These are phyloP conservation scores for Scolopax rusticola DNA, from an alignment of 2,797 vertebrate species.

Conservation along the genomic window DNA sequence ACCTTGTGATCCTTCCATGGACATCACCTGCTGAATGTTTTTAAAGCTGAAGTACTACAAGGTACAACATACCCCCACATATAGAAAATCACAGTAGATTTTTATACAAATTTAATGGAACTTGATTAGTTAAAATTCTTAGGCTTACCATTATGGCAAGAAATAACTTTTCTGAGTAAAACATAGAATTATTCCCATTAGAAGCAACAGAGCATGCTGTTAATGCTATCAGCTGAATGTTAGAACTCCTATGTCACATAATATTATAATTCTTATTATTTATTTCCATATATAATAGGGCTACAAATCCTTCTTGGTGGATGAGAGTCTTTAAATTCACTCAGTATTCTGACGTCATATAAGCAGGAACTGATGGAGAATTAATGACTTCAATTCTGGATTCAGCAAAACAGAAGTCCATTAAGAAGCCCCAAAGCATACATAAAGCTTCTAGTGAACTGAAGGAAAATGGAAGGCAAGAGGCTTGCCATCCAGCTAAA, in stretches of 20 bases:
- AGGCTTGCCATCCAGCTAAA: neutral
- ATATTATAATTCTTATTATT: neutral
- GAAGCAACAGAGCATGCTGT: neutral
- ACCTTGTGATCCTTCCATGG: neutral
- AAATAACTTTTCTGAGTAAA: neutral
- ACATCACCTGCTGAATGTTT: neutral
- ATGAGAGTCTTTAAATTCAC: neutral
- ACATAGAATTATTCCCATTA: neutral
- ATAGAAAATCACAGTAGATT: neutral
- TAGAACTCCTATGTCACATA: neutral
- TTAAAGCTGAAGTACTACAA: neutral
- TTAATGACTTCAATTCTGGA: neutral
- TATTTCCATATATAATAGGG: neutral
- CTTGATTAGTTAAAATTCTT: neutral
- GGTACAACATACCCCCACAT: neutral
- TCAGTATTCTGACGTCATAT: neutral
- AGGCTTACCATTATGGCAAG: rapidly evolving
- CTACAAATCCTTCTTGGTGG: neutral
- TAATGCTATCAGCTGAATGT: neutral
- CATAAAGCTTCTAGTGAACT: neutral
- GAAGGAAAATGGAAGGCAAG: neutral
- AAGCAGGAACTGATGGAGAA: neutral
- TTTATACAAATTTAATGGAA: neutral
- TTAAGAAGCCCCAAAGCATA: neutral
- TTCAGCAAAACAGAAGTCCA: neutral